Evolutionary conservation across 2,888 invertebrate genomes (phyloP), one percentile per base, ranked within the genome.

Genomic region (Aplocera efformata): DNA sequence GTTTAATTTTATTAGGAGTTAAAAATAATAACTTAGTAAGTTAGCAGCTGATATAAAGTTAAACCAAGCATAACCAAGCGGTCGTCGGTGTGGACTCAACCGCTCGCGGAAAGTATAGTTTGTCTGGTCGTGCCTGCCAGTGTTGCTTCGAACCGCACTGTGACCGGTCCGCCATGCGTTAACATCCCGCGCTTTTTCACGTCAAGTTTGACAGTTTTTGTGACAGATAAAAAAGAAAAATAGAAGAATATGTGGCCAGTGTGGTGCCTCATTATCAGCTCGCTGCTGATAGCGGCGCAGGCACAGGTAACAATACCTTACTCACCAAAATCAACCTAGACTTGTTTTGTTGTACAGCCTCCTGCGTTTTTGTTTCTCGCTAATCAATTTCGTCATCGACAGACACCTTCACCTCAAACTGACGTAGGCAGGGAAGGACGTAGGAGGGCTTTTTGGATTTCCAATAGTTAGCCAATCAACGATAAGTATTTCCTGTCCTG

Each of bases 31-130:
- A 17, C 13, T 5, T 5, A 17, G 5, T 17, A 2, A 5, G 13
- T 34, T 8, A 36, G 32, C 31, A 38, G 31, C 31, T 36, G 29
- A 22, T 27, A 35, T 38, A 39, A 43, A 39, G 23, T 11, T 32
- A 41, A 47, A 42, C 50, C 45, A 32, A 44, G 52, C 44, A 36
- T 40, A 40, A 29, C 44, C 7, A 42, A 41, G 29, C 32, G 23
- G 26, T 36, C 25, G 9, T 25, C 59, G 53, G 58, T 82, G 77
- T 85, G 75, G 63, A 74, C 79, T 55, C 75, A 48, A 56, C 77
- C 79, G 63, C 56, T 63, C 61, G 63, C 85, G 63, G 81, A 86
- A 85, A 84, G 82, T 85, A 82, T 83, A 83, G 74, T 80, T 79
- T 69, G 76, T 79, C 60, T 65, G 60, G 53, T 61, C 56, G 54